These are phyloP conservation scores for Myripristis jacobus DNA, from an alignment of 2,797 vertebrate species.

Conservation along the genomic window DNA sequence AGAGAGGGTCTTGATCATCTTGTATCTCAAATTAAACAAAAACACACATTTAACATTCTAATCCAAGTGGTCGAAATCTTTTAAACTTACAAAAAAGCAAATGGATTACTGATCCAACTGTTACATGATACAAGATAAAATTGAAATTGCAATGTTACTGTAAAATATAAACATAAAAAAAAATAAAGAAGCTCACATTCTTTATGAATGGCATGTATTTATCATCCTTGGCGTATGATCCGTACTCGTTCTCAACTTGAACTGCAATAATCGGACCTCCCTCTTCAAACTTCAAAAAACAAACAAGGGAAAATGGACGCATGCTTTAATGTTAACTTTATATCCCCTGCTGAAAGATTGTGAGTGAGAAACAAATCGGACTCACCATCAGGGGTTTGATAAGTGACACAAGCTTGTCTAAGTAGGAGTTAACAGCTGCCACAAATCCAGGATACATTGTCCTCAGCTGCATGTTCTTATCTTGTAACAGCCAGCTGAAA, in stretches of 20 bases:
- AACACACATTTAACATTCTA: too few relatives aligned
- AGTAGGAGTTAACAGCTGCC: constrained; percentile 87
- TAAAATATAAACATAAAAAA: neutral
- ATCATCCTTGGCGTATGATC: constrained; percentile 90
- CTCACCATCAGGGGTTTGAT: constrained; percentile 88
- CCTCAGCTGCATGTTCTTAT: constrained; percentile 87
- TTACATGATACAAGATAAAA: neutral
- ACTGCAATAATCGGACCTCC: constrained; percentile 93
- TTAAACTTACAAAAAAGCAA: neutral
- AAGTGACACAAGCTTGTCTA: constrained; percentile 85
- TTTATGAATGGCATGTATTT: constrained; percentile 90
- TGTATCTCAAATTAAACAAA: too few relatives aligned
- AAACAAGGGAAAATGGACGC: neutral
- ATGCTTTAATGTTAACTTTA: neutral
- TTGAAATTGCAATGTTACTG: neutral
- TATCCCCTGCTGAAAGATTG: too few relatives aligned
- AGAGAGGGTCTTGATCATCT: neutral
- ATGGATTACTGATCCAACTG: neutral
- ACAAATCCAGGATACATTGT: constrained; percentile 88
- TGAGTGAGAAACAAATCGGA: neutral
- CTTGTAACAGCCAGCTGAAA: constrained; percentile 89
- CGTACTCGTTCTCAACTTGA: constrained; percentile 96
- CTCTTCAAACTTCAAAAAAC: constrained; percentile 84
- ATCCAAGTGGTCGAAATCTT: too few relatives aligned
- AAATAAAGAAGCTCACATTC: constrained; percentile 75